These are phyloP conservation scores for Pollenia labialis DNA, from an alignment of 2,888 invertebrate species.

Conservation along the genomic window DNA sequence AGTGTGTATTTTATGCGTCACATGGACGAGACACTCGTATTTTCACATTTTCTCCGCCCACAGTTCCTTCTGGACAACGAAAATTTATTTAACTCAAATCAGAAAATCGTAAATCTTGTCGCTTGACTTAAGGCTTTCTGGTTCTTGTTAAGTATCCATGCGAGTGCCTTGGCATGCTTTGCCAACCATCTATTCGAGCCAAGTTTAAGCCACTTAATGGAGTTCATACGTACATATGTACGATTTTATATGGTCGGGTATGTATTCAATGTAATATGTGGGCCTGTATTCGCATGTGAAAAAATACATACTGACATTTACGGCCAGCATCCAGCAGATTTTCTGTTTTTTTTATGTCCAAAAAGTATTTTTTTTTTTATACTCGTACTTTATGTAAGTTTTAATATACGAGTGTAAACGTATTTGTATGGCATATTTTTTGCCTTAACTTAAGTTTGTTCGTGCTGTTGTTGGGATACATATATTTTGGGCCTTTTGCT, in stretches of 20 bases:
- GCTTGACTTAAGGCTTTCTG: constrained; percentile 76
- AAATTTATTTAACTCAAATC: constrained; percentile 81
- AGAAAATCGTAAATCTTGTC: constrained; percentile 79
- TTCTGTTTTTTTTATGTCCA: constrained; percentile 15
- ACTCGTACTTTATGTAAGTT: constrained; percentile 42
- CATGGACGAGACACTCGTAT: constrained; percentile 72
- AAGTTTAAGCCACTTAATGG: constrained; percentile 60
- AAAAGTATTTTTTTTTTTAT: constrained; percentile 25
- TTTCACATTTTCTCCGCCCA: constrained; percentile 78
- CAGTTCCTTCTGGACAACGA: constrained; percentile 77
- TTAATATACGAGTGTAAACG: constrained; percentile 40
- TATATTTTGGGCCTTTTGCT: constrained; percentile 67
- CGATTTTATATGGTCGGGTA: background rate
- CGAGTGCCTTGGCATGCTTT: constrained; percentile 64
- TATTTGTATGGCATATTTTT: constrained; percentile 35
- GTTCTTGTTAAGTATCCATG: constrained; percentile 70
- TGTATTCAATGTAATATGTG: constrained; percentile 44
- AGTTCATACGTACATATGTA: background rate
- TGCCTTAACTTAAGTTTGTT: constrained; percentile 43
- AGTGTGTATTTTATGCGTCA: constrained; percentile 70
- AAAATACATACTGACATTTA: constrained; percentile 32
- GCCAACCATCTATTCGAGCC: constrained; percentile 39
- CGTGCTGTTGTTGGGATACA: constrained; percentile 57
- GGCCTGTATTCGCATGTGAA: constrained; percentile 19
- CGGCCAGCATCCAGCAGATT: constrained; percentile 52